Conservation (phyloP, 2,797 vertebrate genomes). For the Dendrocincla tyrannina region DNA sequence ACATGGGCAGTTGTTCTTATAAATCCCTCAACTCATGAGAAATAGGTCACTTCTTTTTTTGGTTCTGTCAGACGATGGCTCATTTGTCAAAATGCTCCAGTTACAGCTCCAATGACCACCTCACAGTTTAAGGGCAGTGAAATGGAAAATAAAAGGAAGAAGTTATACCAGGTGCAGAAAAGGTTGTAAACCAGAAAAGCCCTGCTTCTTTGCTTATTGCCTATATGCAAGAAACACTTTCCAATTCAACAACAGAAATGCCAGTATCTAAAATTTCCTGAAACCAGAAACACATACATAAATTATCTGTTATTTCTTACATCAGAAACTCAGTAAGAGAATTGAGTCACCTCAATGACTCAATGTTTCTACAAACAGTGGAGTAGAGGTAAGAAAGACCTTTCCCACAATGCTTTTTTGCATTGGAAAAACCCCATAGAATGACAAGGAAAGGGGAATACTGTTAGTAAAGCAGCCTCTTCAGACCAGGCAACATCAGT, state of each 20-base stretch:
- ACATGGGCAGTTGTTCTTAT: neutral
- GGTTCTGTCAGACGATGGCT: neutral
- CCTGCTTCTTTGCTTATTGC: neutral
- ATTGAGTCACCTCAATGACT: neutral
- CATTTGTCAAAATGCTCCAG: neutral
- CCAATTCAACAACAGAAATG: neutral
- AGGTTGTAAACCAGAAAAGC: neutral
- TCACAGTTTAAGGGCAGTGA: neutral
- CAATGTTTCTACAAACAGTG: neutral
- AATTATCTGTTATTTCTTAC: neutral
- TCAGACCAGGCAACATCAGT: neutral
- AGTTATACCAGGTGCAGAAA: neutral
- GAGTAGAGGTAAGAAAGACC: neutral
- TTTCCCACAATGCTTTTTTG: neutral
- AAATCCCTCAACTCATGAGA: neutral
- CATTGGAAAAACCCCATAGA: neutral
- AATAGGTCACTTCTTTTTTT: neutral
- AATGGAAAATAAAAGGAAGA: constrained; percentile 18
- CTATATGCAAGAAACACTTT: neutral
- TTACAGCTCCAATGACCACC: neutral
- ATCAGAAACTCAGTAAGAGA: neutral
- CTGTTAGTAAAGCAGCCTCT: neutral
- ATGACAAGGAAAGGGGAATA: neutral
- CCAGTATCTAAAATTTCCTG: neutral
- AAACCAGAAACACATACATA: neutral